Evolutionary conservation across 2,113 vertebrate genomes (phyloP).

Genomic region (Canis aureus): DNA sequence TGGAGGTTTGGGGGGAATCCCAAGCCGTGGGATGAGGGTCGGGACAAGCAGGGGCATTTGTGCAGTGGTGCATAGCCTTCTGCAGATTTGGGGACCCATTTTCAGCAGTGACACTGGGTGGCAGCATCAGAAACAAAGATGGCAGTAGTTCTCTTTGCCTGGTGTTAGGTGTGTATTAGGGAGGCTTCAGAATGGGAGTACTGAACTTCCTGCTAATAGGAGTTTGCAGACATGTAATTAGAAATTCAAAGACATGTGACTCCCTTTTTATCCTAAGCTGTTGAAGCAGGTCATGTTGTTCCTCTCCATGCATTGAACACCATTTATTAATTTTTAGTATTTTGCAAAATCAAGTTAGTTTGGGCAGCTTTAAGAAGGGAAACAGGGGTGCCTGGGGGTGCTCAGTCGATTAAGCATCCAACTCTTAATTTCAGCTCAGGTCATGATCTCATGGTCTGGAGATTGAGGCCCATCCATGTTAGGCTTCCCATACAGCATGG

Average conservation of each 20-base stretch:
- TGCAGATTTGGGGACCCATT: background rate
- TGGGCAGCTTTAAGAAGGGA: conserved; percentile 27
- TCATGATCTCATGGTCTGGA: background rate
- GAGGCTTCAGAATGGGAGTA: background rate
- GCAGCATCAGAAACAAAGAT: background rate
- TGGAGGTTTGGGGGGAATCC: background rate
- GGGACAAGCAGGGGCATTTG: background rate
- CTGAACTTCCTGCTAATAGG: background rate
- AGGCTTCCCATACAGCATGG: background rate
- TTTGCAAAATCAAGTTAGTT: background rate
- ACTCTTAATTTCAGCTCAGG: background rate
- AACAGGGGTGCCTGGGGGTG: background rate
- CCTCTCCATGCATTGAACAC: background rate
- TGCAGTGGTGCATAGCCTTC: background rate
- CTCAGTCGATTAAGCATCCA: background rate
- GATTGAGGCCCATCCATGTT: background rate
- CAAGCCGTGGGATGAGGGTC: background rate
- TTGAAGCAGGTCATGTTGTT: rapidly evolving
- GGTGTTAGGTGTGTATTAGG: rapidly evolving
- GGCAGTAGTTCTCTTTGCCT: background rate
- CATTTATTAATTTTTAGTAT: background rate
- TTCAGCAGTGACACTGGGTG: background rate
- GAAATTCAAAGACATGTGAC: background rate
- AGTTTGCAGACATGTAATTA: background rate
- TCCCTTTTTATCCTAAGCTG: background rate